Conservation (phyloP, 1,140 invertebrate genomes). For the Cydia amplana region DNA sequence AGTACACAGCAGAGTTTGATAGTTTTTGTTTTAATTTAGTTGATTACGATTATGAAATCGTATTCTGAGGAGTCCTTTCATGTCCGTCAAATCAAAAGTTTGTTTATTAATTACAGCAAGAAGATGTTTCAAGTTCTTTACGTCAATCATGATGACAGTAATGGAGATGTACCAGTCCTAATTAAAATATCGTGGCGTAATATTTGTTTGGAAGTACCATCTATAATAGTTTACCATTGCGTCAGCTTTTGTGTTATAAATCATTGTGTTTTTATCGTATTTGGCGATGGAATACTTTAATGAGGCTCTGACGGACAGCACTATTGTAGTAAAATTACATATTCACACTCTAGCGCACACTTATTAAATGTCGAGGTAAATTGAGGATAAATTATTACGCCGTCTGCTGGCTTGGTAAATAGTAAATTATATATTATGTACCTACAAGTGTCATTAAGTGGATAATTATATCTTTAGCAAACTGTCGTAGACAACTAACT, state of each 20-base stretch:
- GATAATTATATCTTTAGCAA: no score
- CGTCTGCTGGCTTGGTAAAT: no score
- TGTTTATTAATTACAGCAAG: conserved; percentile 9
- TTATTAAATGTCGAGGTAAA: conserved; percentile 13
- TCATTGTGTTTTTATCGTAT: conserved; percentile 4
- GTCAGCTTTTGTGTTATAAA: conserved; percentile 27
- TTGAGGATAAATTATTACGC: not conserved
- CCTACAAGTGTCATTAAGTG: no score
- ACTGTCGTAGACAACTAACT: no score
- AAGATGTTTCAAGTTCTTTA: conserved; percentile 13
- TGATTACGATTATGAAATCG: not conserved
- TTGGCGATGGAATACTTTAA: conserved; percentile 27
- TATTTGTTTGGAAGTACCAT: conserved; percentile 19
- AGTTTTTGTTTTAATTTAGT: not conserved
- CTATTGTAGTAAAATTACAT: conserved; percentile 23
- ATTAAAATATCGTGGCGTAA: conserved; percentile 23
- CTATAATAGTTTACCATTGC: conserved; percentile 3
- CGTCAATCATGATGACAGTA: conserved; percentile 1
- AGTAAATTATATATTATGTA: no score
- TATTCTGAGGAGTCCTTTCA: not conserved
- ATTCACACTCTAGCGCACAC: not conserved
- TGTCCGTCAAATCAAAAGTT: not conserved
- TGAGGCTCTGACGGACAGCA: not conserved
- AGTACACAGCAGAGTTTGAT: not conserved
- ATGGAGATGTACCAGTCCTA: not conserved